phyloP scores from a whole-genome alignment of 2,113 vertebrate genomes.

The Cettia cetti region DNA sequence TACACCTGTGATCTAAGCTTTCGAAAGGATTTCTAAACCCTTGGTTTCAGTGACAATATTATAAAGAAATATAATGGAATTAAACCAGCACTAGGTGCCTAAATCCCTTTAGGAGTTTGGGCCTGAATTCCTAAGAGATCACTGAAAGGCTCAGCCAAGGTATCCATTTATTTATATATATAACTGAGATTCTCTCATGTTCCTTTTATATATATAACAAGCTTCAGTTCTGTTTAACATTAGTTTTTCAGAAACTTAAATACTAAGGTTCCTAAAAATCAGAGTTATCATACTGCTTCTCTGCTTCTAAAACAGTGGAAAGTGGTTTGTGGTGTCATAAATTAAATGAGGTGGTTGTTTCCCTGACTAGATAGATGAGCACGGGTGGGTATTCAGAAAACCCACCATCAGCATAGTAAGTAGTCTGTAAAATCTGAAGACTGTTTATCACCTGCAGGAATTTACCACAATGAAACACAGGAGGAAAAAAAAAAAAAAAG shows the following conservation, averaged over 20 bases:
- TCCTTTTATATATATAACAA: neutral
- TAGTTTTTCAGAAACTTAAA: neutral
- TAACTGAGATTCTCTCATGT: neutral
- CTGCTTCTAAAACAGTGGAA: neutral
- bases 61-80: neutral
- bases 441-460: neutral
- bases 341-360: neutral
- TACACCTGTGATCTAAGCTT: neutral
- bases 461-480: neutral
- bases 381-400: neutral
- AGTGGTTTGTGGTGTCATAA: neutral
- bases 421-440: neutral
- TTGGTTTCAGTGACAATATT: neutral
- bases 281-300: neutral
- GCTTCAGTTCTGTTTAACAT: neutral
- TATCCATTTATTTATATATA: neutral
- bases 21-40: neutral
- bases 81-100: neutral
- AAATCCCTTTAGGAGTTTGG: neutral
- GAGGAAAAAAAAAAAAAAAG: neutral
- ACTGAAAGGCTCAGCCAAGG: neutral
- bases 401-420: neutral
- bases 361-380: neutral
- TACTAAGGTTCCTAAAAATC: neutral
- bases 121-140: neutral